phyloP scores from a whole-genome alignment of 2,888 invertebrate species.

The Drosophila atroscutellata region DNA sequence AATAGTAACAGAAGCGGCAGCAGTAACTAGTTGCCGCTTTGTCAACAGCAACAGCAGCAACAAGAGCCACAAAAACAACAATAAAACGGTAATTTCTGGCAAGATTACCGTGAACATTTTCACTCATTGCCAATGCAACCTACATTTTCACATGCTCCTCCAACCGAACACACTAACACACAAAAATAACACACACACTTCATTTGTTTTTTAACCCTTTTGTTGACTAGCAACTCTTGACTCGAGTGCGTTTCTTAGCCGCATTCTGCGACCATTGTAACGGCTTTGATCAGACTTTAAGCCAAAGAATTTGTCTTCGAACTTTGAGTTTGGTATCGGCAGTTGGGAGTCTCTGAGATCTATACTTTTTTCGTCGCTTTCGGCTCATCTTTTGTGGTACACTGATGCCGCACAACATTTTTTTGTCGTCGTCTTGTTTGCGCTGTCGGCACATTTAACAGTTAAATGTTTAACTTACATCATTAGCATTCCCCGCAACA shows the following conservation, averaged over 20 bases:
- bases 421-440: slow-evolving; percentile 44
- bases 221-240: slow-evolving; percentile 20
- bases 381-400: slow-evolving; percentile 40
- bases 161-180: slow-evolving; percentile 9
- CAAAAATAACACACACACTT: slow-evolving; percentile 1
- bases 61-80: slow-evolving; percentile 27
- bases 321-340: slow-evolving; percentile 14
- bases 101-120: slow-evolving; percentile 73
- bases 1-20: slow-evolving; percentile 28
- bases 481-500: slow-evolving; percentile 69
- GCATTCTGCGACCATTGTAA: slow-evolving; percentile 70
- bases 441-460: slow-evolving; percentile 73
- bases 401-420: slow-evolving; percentile 42
- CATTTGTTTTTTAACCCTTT: slow-evolving; percentile 55
- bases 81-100: slow-evolving; percentile 71
- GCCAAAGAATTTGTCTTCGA: slow-evolving; percentile 3
- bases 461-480: slow-evolving; percentile 79
- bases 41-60: slow-evolving; percentile 59
- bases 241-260: slow-evolving; percentile 60
- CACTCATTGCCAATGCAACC: slow-evolving; percentile 75
- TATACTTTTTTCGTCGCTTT: slow-evolving; percentile 43
- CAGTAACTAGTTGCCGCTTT: slow-evolving; percentile 62
- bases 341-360: slow-evolving; percentile 9
- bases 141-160: slow-evolving; percentile 65
- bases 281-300: slow-evolving; percentile 69